phyloP scores from a whole-genome alignment of 2,113 vertebrate genomes.

The Phyllostomus hastatus region DNA sequence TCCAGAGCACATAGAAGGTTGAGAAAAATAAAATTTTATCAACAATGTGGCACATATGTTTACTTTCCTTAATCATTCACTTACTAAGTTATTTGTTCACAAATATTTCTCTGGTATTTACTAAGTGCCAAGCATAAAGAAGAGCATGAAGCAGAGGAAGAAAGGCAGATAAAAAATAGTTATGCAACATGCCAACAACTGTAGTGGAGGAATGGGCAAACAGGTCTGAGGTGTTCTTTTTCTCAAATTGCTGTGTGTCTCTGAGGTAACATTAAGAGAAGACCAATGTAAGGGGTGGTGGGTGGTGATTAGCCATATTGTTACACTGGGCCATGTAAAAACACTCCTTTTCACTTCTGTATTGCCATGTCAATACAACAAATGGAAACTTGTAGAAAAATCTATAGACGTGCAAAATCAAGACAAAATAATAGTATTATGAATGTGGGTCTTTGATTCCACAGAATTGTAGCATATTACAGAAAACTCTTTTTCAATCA shows the following conservation, averaged over 20 bases:
- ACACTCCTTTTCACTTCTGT: not conserved
- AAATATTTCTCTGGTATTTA: not conserved
- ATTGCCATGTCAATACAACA: not conserved
- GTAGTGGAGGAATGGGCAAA: not conserved
- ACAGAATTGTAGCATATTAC: not conserved
- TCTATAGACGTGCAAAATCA: not conserved
- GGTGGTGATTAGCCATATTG: not conserved
- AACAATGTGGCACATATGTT: not conserved
- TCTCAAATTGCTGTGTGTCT: not conserved
- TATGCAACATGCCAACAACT: not conserved
- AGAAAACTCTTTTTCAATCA: not conserved
- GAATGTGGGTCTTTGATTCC: not conserved
- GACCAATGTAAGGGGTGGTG: not conserved
- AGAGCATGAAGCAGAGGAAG: not conserved
- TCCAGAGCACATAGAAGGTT: not conserved
- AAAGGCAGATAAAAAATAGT: not conserved
- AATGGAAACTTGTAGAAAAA: not conserved
- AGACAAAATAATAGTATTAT: not conserved
- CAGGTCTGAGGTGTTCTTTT: not conserved
- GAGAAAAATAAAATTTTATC: not conserved
- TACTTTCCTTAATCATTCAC: not conserved
- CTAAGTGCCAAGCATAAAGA: not conserved
- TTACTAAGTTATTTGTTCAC: not conserved
- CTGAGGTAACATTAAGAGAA: not conserved
- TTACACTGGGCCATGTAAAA: not conserved